Base-by-base conservation (phyloP, 1,140 invertebrate genomes). In the Drosophila kanapiae region DNA sequence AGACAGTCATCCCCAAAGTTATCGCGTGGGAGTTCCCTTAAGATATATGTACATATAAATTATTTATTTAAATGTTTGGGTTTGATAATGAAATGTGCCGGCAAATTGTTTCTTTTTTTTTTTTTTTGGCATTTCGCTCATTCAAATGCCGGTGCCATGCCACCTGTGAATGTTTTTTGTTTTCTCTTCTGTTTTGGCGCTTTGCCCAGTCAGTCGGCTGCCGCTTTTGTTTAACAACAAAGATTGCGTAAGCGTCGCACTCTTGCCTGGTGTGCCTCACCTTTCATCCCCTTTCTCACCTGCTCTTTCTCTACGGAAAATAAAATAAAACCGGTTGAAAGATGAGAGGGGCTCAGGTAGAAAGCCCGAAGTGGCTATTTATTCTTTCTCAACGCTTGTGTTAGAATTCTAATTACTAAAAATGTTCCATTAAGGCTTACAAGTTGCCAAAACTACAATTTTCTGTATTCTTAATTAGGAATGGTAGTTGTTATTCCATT, bases 181-280 rank as follows among this genome's bases (percentile, higher is more conserved):
- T 11, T 18, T 43, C 18, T 81, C 10, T 27, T 48, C 37, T 81
- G 61, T 60, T 60, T 79, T 88, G 83, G 77, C 83, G 38, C 35
- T 51, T 8, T 86, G 82, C 83, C 83, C 60, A 79, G 51, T 47
- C 57, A 51, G 49, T 33, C 37, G 53, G 35, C 47, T 40, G 60
- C 48, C 49, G 62, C 69, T 67, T 80, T 85, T 88, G 84, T 88
- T 88, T 88, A 49, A 88, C 70, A 88, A 88, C 84, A 88, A 88
- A 90, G 78, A 71, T 88, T 90, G 71, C 85, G 84, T 90, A 78
- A 88, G 78, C 74, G 16, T 4, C 35, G 23, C 35, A 16, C 16
- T 35, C 35, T 40, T 29, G 40, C 3, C 35, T 40, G 64, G 7
- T 14, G 23, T 40, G 31, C 35, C 18, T 35, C 33, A 43, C 47